Evolutionary conservation across 30 jellyfish, hydroid and myxozoan genomes (phyloP), one percentile per base, ranked within the genome.

Genomic region (Haliclystus octoradiatus): DNA sequence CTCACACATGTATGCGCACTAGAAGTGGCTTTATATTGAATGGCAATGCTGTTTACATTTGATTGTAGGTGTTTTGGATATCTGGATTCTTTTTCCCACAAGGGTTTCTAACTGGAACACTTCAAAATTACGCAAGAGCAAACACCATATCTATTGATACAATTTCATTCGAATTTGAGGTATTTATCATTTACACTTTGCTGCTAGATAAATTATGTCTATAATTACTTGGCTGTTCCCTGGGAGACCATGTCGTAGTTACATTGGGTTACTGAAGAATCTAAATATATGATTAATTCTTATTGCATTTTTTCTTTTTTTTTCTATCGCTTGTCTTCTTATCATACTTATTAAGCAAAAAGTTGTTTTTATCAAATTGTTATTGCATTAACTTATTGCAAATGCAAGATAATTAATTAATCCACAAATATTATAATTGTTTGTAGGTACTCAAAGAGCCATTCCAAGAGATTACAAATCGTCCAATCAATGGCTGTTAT

Each of bases 31-130:
- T 47, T n/a, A n/a, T 47, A 9, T 13, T 9, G 60, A 47, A 9
- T 47, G n/a, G n/a, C 30, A 51, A 22, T 9, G 0, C 34, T 71
- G 23, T 19, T 52, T 2, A 33, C 57, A 4, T 46, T 33, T 49
- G 1, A 32, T 33, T 53, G 26, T 29, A 84, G 95, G 95, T 84
- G 27, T 84, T 84, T 68, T 84, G 95, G 95, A 84, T 84, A 3
- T 76, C 93, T 53, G 95, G 95, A 0, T 84, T 84, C 79, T 84
- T 84, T 78, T 84, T 84, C 49, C 95, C 95, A 26, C 95, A 84
- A 84, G 95, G 95, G 25, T 84, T 84, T 52, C 51, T 84, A 49
- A 84, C 95, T 2, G 95, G 95, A 28, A 84, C 92, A 33, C 65
- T 84, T 52, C 95, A 84, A 34, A 84, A 84, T 35, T 84, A 50